A percentile compares a stretch with the other conserved stretches of the same genome.
Evolutionary conservation across 2,113 vertebrate species (phyloP).

Genomic region (Corvus cornix): DNA sequence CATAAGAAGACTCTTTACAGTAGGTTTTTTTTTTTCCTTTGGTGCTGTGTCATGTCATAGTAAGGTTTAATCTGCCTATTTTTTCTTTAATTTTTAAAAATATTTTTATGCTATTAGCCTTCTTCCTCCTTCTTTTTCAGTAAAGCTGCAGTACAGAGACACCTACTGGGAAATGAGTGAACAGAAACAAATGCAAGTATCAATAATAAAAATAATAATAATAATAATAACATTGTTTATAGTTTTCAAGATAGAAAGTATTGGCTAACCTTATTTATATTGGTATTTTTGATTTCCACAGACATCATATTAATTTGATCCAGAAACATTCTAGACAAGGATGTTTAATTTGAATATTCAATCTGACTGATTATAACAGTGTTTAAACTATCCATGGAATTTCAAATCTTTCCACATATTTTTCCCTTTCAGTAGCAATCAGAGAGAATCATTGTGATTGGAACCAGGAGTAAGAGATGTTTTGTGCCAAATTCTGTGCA

Average conservation of each 20-base stretch:
- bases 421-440: neutral
- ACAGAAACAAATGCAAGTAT: conserved; percentile 68
- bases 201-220: neutral
- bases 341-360: neutral
- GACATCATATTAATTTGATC: neutral
- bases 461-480: neutral
- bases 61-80: neutral
- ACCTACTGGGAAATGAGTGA: conserved; percentile 80
- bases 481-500: neutral
- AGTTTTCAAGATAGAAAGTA: neutral
- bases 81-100: neutral
- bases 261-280: neutral
- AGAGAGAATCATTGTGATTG: neutral
- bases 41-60: neutral
- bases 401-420: neutral
- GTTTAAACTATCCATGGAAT: neutral
- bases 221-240: neutral
- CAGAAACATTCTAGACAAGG: neutral
- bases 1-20: neutral
- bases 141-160: conserved; percentile 80
- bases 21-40: neutral
- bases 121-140: conserved; percentile 41
- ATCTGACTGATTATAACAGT: neutral
- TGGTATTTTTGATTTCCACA: neutral
- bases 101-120: conserved; percentile 52